These are phyloP conservation scores for Chaetorhynchus papuensis DNA, from an alignment of 2,113 vertebrate species.

Conservation along the genomic window DNA sequence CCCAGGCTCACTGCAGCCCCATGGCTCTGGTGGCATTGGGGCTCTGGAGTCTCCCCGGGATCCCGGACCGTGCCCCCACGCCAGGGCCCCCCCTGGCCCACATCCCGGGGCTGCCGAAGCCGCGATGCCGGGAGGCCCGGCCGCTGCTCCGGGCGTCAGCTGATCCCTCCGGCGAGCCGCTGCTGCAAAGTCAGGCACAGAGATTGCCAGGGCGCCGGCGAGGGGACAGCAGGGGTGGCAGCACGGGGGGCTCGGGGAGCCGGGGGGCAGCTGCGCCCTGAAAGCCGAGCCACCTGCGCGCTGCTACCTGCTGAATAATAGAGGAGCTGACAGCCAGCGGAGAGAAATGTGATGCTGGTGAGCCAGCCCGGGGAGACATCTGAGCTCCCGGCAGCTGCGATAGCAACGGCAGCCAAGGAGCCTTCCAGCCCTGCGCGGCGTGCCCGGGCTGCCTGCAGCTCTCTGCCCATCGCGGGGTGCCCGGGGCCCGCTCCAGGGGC, in stretches of 20 bases:
- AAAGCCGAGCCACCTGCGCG: constrained; percentile 26
- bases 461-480: background rate
- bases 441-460: background rate
- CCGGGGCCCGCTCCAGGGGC: background rate
- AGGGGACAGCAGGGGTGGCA: background rate
- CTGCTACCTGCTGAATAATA: constrained; percentile 64
- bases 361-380: background rate
- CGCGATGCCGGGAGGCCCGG: background rate
- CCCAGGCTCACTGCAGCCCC: too few species aligned
- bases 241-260: background rate
- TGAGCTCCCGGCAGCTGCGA: constrained; percentile 5
- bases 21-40: too few species aligned
- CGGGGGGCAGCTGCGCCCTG: background rate
- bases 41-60: too few species aligned
- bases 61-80: background rate
- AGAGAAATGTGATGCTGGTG: constrained; percentile 34
- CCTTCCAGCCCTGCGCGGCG: background rate
- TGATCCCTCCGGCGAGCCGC: background rate
- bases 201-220: background rate
- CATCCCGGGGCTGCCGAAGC: background rate
- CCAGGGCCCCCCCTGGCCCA: rapidly evolving
- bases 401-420: background rate
- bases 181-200: constrained; percentile 36
- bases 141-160: background rate
- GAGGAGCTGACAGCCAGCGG: constrained; percentile 13